A percentile compares a stretch with the other conserved stretches of the same genome.
Conservation (phyloP, 2,113 vertebrate species). For the Pseudonaja textilis region DNA sequence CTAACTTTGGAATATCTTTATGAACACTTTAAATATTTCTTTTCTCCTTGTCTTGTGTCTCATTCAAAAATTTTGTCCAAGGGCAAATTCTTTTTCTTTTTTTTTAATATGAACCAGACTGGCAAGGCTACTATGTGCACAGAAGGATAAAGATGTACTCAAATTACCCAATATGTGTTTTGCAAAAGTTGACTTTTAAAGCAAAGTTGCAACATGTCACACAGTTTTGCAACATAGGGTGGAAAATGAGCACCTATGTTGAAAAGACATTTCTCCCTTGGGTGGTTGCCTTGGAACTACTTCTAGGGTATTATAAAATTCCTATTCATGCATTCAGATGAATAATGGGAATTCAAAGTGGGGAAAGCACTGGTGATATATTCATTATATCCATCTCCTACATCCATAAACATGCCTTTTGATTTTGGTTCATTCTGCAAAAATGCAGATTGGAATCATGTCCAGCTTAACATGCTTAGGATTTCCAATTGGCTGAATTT, state of each 20-base stretch:
- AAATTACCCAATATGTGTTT: slow-evolving; percentile 70
- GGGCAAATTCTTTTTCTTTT: slow-evolving; percentile 43
- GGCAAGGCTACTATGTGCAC: slow-evolving; percentile 61
- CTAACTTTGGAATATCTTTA: slow-evolving; percentile 10
- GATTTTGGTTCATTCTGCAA: neutral
- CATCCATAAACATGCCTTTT: neutral
- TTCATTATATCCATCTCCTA: neutral
- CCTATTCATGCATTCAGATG: neutral
- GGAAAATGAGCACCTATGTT: slow-evolving; percentile 60
- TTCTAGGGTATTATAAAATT: slow-evolving; percentile 23
- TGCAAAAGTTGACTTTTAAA: slow-evolving; percentile 61
- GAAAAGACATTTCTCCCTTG: slow-evolving; percentile 56
- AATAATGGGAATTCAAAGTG: neutral
- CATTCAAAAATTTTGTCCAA: slow-evolving; percentile 56
- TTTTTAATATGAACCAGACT: slow-evolving; percentile 44
- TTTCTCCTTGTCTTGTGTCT: slow-evolving; percentile 30
- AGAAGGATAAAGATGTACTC: slow-evolving; percentile 58
- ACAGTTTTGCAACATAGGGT: slow-evolving; percentile 67
- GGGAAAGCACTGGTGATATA: neutral
- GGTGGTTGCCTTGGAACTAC: slow-evolving; percentile 55
- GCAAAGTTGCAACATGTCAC: slow-evolving; percentile 61
- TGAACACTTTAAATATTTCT: slow-evolving; percentile 34
- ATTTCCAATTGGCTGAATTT: neutral
- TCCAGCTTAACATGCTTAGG: neutral
- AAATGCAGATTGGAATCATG: neutral